Evolutionary conservation across 2,113 vertebrate species (phyloP).

Genomic region (Psilopogon haemacephalus): DNA sequence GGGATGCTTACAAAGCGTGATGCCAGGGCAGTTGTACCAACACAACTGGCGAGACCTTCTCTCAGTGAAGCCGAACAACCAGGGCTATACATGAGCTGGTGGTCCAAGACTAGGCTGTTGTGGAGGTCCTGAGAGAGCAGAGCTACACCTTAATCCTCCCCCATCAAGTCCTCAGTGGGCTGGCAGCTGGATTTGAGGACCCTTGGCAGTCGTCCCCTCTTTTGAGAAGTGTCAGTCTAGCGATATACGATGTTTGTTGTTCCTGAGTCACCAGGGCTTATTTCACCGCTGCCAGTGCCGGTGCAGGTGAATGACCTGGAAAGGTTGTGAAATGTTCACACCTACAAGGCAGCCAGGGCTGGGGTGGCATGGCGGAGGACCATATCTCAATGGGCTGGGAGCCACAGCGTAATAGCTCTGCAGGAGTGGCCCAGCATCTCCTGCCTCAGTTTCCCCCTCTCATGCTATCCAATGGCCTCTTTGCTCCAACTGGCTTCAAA

Average conservation of each 20-base stretch:
- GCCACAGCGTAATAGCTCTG: accelerated
- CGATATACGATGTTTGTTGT: not conserved
- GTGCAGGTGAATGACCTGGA: not conserved
- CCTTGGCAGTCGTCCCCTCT: accelerated
- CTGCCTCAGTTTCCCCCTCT: not conserved
- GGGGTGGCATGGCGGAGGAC: accelerated
- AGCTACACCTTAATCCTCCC: not conserved
- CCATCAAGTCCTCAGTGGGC: not conserved
- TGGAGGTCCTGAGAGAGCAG: not conserved
- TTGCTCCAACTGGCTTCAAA: not conserved
- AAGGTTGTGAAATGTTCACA: constrained; percentile 11
- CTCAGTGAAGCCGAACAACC: not conserved
- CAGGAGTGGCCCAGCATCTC: too few species aligned
- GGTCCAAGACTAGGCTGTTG: not conserved
- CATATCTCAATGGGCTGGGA: accelerated
- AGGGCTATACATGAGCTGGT: accelerated
- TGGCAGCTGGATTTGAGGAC: not conserved
- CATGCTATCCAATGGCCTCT: accelerated
- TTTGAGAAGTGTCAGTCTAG: not conserved
- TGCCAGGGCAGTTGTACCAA: not conserved
- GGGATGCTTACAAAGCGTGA: not conserved
- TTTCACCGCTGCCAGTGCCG: not conserved
- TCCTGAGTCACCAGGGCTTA: constrained; percentile 7
- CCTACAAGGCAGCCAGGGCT: not conserved
- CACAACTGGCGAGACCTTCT: not conserved